Evolutionary conservation across 1,140 invertebrate genomes (phyloP).

Genomic region (Bombus huntii): DNA sequence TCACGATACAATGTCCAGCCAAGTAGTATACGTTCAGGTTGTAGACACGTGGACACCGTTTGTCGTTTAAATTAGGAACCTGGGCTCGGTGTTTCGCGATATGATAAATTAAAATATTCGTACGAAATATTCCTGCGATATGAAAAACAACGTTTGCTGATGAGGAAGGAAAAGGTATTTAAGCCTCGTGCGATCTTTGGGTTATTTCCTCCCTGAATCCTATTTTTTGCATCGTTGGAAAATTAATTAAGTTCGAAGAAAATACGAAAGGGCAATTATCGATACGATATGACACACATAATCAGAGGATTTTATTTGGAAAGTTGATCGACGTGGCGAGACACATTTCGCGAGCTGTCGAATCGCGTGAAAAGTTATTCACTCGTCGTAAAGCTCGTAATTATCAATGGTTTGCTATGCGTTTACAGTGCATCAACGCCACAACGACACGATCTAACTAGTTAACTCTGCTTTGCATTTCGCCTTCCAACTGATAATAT

Average conservation of each 20-base stretch:
- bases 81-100: not conserved
- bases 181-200: too few species aligned
- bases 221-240: too few species aligned
- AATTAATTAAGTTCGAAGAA: too few species aligned
- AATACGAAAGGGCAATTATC: too few species aligned
- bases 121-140: not conserved
- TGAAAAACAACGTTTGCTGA: not conserved
- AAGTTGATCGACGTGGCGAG: not conserved
- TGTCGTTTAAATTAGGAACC: not conserved
- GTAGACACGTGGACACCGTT: not conserved
- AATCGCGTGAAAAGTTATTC: conserved; percentile 1
- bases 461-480: not conserved
- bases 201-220: too few species aligned
- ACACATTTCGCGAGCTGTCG: not conserved
- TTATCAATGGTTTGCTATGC: not conserved
- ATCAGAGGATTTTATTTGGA: too few species aligned
- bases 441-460: not conserved
- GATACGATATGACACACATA: too few species aligned
- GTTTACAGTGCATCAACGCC: not conserved
- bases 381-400: not conserved
- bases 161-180: too few species aligned
- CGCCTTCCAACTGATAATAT: conserved; percentile 9
- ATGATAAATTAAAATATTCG: not conserved
- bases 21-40: not conserved
- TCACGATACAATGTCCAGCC: not conserved